These are phyloP conservation scores for Pristionchus pacificus DNA, from an alignment of 1,140 invertebrate species.

Conservation along the genomic window DNA sequence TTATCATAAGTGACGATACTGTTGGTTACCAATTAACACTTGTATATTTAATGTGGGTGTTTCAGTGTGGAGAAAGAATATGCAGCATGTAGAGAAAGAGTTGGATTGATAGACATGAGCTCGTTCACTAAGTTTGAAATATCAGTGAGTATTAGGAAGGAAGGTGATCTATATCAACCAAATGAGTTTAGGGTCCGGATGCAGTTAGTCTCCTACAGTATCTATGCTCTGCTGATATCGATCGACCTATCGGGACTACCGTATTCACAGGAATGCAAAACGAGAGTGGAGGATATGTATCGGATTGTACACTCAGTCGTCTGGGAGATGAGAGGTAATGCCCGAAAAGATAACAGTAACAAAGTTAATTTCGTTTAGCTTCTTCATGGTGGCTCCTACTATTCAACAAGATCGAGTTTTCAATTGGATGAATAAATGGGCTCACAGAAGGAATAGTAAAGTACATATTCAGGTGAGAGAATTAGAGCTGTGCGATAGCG, in stretches of 20 bases:
- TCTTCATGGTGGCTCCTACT: slow-evolving; percentile 96
- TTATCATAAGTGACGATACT: neutral
- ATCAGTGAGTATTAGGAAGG: slow-evolving; percentile 69
- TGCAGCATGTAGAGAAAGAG: slow-evolving; percentile 82
- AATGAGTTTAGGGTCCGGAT: slow-evolving; percentile 73
- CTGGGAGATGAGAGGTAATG: slow-evolving; percentile 81
- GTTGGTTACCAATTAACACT: no score
- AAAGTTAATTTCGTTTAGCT: slow-evolving; percentile 65
- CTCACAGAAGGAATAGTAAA: slow-evolving; percentile 38
- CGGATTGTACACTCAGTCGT: slow-evolving; percentile 89
- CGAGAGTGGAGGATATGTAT: slow-evolving; percentile 87
- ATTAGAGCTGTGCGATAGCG: no score
- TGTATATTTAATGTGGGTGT: no score
- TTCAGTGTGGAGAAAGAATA: slow-evolving; percentile 77
- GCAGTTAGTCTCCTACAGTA: slow-evolving; percentile 85
- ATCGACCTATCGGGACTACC: slow-evolving; percentile 86
- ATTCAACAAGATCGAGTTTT: slow-evolving; percentile 91
- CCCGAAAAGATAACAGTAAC: neutral
- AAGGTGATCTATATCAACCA: neutral
- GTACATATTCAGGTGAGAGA: slow-evolving; percentile 60
- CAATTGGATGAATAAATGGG: slow-evolving; percentile 74
- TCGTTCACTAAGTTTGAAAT: slow-evolving; percentile 96
- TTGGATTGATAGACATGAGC: slow-evolving; percentile 92
- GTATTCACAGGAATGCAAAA: slow-evolving; percentile 99
- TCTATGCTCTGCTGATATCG: slow-evolving; percentile 91